Conservation (phyloP, 2,113 vertebrate genomes). For the Siniperca knerii region DNA sequence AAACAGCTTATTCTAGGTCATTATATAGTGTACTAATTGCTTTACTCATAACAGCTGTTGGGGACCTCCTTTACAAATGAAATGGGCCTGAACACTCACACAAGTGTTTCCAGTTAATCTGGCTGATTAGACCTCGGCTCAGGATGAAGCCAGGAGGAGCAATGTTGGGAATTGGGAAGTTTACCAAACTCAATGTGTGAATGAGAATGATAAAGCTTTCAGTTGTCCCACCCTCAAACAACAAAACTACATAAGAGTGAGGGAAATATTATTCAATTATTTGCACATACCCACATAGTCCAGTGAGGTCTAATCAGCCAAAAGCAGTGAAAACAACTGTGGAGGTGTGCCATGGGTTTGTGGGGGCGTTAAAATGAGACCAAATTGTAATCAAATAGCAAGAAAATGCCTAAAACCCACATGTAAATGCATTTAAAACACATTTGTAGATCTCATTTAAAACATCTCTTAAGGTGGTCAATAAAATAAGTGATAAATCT, state of each 20-base stretch:
- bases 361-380: neutral
- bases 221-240: neutral
- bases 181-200: neutral
- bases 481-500: neutral
- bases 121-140: conserved; percentile 13
- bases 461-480: neutral
- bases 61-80: conserved; percentile 12
- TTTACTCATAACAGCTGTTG: conserved; percentile 26
- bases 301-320: neutral
- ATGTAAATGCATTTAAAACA: conserved; percentile 10
- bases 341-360: neutral
- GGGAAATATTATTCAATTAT: neutral
- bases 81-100: neutral
- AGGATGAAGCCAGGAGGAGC: neutral
- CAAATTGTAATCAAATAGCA: neutral
- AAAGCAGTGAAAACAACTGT: neutral
- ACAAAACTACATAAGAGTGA: neutral
- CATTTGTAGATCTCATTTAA: neutral
- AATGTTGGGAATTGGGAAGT: neutral
- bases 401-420: neutral
- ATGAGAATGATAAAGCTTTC: neutral
- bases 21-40: neutral
- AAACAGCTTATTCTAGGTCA: neutral
- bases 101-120: conserved; percentile 28
- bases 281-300: neutral